phyloP scores from a whole-genome alignment of 2,888 invertebrate species.

The Coelogynopora nodosa region DNA sequence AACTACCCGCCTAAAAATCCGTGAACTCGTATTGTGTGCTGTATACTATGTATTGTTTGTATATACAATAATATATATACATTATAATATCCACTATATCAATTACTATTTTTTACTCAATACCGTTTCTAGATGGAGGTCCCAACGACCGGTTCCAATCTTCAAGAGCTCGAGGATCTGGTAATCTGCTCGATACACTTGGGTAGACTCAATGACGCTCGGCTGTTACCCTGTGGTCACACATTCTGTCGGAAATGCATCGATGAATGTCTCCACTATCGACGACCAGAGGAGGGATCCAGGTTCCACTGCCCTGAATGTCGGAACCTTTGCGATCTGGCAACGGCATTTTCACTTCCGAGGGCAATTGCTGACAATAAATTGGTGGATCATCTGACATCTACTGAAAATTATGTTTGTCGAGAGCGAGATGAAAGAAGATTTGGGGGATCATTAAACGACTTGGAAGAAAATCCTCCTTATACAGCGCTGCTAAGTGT shows the following conservation, averaged over 20 bases:
- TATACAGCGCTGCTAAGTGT: not conserved
- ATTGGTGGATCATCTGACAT: constrained; percentile 2
- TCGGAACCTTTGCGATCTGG: not conserved
- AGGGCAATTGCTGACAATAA: constrained; percentile 37
- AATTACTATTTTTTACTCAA: no score
- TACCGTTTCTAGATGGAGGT: not conserved
- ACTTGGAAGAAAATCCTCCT: no score
- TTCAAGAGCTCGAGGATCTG: constrained; percentile 32
- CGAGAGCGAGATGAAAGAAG: no score
- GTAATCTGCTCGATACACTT: constrained; percentile 38
- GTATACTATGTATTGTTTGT: no score
- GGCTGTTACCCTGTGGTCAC: constrained; percentile 37
- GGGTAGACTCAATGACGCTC: constrained; percentile 33
- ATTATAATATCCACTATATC: no score
- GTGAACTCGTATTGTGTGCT: no score
- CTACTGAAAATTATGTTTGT: no score
- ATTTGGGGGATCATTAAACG: no score
- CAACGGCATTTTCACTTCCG: not conserved
- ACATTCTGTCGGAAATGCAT: constrained; percentile 37
- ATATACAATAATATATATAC: no score
- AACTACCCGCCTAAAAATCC: no score
- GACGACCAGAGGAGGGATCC: not conserved
- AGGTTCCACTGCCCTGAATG: constrained; percentile 30
- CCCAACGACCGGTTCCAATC: not conserved
- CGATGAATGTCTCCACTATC: not conserved